Conservation (phyloP, 2,797 vertebrate species). For the Ctenopoma kingsleyae region DNA sequence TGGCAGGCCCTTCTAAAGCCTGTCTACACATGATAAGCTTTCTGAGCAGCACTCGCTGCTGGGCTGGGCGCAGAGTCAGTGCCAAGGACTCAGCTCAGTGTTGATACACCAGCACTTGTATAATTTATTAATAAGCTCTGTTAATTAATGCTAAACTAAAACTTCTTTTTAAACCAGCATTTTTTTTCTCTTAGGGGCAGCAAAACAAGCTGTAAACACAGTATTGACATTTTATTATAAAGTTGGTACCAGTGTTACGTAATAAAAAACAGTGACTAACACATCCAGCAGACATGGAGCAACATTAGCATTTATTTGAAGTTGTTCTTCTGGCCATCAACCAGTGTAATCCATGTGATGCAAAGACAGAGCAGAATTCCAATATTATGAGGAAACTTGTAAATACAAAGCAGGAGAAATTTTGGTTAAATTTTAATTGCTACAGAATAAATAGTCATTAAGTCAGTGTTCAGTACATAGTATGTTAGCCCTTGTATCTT, state of each 20-base stretch:
- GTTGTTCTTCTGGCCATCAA: background rate
- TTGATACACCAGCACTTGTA: background rate
- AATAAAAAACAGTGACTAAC: background rate
- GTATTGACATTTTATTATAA: background rate
- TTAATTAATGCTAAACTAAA: conserved; percentile 20
- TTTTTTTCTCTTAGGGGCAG: background rate
- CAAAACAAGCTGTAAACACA: background rate
- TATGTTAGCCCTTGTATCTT: background rate
- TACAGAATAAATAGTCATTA: background rate
- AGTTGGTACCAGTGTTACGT: background rate
- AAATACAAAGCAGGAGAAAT: background rate
- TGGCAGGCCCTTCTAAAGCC: conserved; percentile 59
- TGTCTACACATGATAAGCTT: conserved; percentile 59
- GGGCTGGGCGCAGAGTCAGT: conserved; percentile 26
- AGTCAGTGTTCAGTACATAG: background rate
- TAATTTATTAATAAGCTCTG: conserved; percentile 14
- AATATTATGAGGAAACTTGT: background rate
- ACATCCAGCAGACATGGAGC: background rate
- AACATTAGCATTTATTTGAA: background rate
- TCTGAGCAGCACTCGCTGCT: conserved; percentile 38
- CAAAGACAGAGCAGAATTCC: background rate
- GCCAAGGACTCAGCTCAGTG: conserved; percentile 13
- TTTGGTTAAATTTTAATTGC: background rate
- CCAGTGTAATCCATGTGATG: background rate
- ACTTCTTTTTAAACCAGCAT: background rate